Conservation (phyloP, 2,888 invertebrate species). For the Tachina lurida region DNA sequence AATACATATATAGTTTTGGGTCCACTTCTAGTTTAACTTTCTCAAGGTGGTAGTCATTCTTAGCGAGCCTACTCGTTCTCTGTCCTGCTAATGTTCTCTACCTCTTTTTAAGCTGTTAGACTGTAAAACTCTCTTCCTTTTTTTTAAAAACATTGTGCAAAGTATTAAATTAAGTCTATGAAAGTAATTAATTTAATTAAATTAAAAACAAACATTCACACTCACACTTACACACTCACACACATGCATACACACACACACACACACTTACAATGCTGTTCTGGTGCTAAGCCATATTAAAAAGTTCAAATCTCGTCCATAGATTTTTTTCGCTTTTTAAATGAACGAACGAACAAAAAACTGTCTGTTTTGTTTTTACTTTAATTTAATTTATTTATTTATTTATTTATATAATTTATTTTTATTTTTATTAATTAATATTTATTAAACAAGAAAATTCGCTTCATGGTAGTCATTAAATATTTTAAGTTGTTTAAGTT, state of each 20-base stretch:
- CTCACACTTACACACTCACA: slow-evolving; percentile 19
- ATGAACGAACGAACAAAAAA: slow-evolving; percentile 28
- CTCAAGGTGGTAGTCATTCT: slow-evolving; percentile 60
- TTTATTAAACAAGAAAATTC: slow-evolving; percentile 58
- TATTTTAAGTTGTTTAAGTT: slow-evolving; percentile 80
- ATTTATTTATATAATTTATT: neutral
- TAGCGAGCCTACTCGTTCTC: neutral
- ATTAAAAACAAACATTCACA: slow-evolving; percentile 36
- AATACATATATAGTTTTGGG: slow-evolving; percentile 47
- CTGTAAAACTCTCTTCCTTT: slow-evolving; percentile 27
- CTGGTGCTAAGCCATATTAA: slow-evolving; percentile 79
- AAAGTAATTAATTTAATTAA: slow-evolving; percentile 51
- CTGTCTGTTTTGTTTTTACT: slow-evolving; percentile 58
- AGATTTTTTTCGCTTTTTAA: slow-evolving; percentile 44
- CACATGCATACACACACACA: slow-evolving; percentile 8
- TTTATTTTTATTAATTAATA: slow-evolving; percentile 55
- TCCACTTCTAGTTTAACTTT: slow-evolving; percentile 57
- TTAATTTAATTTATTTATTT: slow-evolving; percentile 50
- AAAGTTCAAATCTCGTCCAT: slow-evolving; percentile 74
- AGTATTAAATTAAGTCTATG: slow-evolving; percentile 67
- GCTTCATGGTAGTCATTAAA: slow-evolving; percentile 81
- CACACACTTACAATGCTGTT: slow-evolving; percentile 47
- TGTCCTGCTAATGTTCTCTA: slow-evolving; percentile 5
- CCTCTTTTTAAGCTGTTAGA: slow-evolving; percentile 37
- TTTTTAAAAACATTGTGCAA: slow-evolving; percentile 62